A percentile compares a stretch with the other conserved stretches of the same genome.
Conservation (phyloP, 1,140 invertebrate species). For the Daktulosphaira vitifoliae region DNA sequence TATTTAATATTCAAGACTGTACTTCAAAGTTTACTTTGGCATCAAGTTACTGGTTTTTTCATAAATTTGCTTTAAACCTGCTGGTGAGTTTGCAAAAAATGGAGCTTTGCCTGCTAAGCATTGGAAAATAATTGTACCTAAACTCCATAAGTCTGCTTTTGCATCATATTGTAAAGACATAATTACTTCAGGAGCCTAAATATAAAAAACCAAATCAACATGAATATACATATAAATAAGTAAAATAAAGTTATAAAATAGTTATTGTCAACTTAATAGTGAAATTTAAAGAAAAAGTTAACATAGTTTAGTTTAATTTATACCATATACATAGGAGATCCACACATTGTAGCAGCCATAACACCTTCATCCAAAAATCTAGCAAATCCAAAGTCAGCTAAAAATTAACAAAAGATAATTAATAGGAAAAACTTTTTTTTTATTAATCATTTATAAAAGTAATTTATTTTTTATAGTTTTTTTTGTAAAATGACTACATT, state of each 20-base stretch:
- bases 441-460: not conserved
- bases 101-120: constrained; percentile 97
- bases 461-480: not conserved
- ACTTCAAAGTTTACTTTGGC: constrained; percentile 69
- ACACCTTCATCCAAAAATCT: constrained; percentile 95
- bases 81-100: constrained; percentile 96
- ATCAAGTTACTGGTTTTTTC: constrained; percentile 92
- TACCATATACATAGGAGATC: constrained; percentile 99
- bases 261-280: not conserved
- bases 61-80: constrained; percentile 93
- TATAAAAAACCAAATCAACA: constrained; percentile 36
- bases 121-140: constrained; percentile 98
- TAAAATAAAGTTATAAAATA: not conserved
- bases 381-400: constrained; percentile 99
- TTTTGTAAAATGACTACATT: constrained; percentile 38
- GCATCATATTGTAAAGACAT: constrained; percentile 98
- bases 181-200: constrained; percentile 94
- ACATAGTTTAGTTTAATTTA: constrained; percentile 27
- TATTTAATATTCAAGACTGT: constrained; percentile 22
- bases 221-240: not conserved
- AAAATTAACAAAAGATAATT: constrained; percentile 40
- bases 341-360: constrained; percentile 98
- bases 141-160: constrained; percentile 97
- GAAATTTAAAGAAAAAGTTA: not conserved
- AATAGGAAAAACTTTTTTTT: not conserved